Evolutionary conservation across 2,113 vertebrate species (phyloP), one percentile per base, ranked within the genome.

Genomic region (Halichoeres trimaculatus): DNA sequence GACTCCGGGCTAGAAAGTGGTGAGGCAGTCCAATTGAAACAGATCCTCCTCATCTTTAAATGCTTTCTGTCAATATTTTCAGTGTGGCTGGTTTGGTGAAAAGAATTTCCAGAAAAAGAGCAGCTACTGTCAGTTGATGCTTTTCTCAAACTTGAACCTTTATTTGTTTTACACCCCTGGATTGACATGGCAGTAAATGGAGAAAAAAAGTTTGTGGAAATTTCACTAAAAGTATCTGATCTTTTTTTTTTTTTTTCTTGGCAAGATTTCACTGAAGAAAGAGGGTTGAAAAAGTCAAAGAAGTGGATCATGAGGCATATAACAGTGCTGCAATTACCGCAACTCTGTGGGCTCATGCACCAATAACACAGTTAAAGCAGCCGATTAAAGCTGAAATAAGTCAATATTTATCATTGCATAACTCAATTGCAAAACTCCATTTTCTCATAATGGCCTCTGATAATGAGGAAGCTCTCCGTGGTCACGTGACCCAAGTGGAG

Each of bases 361-460:
- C 83, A 88, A 89, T 87, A 89, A 89, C 78, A 85, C 45, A 70
- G 78, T 82, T 79, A 86, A 89, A 88, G 63, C 47, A 79, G 53
- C 52, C 75, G 72, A 88, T 88, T 88, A 90, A 90, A 90, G 84
- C 82, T 72, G 48, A 81, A 86, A 91, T 74, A 76, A 92, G 86
- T 90, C 89, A 86, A 88, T 93, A 89, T 86, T 90, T 87, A 89
- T 91, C 88, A 89, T 90, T 89, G 85, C 72, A 85, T 85, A 90
- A 90, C 85, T 89, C 81, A 83, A 89, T 91, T 91, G 80, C 79
- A 88, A 92, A 92, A 92, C 85, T 90, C 89, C 73, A 93, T 94
- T 92, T 93, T 87, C 89, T 92, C 85, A 91, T 91, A 92, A 91
- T 93, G 86, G 90, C 84, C 85, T 83, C 82, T 91, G 90, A 90